Percentiles rank a stretch among this genome's conserved stretches.
These are phyloP conservation scores for Heterodera schachtii DNA, from an alignment of 1,140 invertebrate genomes.

Conservation along the genomic window DNA sequence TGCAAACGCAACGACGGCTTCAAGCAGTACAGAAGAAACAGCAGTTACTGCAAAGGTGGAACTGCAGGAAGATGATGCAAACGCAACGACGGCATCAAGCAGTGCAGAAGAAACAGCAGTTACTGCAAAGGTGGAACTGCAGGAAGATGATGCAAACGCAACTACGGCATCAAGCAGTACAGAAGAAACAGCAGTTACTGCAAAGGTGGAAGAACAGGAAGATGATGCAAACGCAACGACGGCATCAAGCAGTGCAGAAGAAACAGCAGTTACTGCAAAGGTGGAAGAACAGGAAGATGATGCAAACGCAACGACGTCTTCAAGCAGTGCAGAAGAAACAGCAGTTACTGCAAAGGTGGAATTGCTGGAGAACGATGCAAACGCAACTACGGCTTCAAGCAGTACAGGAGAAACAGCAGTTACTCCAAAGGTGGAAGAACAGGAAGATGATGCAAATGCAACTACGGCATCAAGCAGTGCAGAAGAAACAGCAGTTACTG, in stretches of 20 bases:
- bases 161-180: not conserved
- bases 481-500: not conserved
- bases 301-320: not conserved
- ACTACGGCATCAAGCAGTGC: not conserved
- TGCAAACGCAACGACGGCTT: no score
- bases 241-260: not conserved
- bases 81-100: not conserved
- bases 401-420: not conserved
- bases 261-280: not conserved
- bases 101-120: not conserved
- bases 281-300: not conserved
- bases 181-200: not conserved
- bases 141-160: not conserved
- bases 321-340: not conserved
- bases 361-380: not conserved
- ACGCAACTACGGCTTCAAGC: not conserved
- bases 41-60: no score
- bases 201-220: not conserved
- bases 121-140: not conserved
- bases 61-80: not conserved
- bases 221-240: not conserved
- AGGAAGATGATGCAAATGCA: not conserved
- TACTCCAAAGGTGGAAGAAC: not conserved
- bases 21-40: no score
- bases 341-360: not conserved